Conservation (phyloP, 1,140 invertebrate genomes). For the Choristoneura fumiferana region DNA sequence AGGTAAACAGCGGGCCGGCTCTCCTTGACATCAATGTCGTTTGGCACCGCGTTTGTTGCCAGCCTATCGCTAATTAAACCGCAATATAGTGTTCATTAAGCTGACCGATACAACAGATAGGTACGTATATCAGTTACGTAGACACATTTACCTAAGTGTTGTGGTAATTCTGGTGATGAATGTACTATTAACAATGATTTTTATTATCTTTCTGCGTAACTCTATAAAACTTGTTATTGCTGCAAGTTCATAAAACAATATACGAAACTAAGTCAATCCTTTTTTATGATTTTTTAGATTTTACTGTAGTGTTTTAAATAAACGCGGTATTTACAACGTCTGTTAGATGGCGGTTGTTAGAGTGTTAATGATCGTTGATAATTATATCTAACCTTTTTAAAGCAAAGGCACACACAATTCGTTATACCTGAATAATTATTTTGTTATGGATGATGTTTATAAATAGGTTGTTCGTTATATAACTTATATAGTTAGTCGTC, state of each 20-base stretch:
- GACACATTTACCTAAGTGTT: not conserved
- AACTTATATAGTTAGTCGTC: too few relatives aligned
- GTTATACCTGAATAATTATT: not conserved
- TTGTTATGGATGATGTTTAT: not conserved
- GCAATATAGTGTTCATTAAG: constrained; percentile 51
- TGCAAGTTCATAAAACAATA: constrained; percentile 15
- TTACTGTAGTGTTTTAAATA: constrained; percentile 8
- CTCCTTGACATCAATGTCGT: constrained; percentile 58
- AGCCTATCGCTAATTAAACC: constrained; percentile 48
- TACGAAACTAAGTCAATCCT: constrained; percentile 15
- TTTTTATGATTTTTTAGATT: constrained; percentile 14
- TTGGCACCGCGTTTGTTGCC: constrained; percentile 32
- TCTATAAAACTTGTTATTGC: constrained; percentile 17
- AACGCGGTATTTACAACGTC: not conserved
- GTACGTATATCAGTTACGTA: not conserved
- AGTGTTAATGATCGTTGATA: too few relatives aligned
- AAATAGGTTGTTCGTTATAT: not conserved
- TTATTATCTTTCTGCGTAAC: constrained; percentile 6
- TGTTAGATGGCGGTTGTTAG: constrained; percentile 2
- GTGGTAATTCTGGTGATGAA: not conserved
- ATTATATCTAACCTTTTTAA: too few relatives aligned
- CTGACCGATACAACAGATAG: constrained; percentile 25
- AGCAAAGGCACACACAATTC: too few relatives aligned
- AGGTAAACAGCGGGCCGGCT: constrained; percentile 47
- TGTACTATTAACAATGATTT: constrained; percentile 12